Conservation (phyloP, 2,113 vertebrate species). For the Sakesphorus luctuosus region DNA sequence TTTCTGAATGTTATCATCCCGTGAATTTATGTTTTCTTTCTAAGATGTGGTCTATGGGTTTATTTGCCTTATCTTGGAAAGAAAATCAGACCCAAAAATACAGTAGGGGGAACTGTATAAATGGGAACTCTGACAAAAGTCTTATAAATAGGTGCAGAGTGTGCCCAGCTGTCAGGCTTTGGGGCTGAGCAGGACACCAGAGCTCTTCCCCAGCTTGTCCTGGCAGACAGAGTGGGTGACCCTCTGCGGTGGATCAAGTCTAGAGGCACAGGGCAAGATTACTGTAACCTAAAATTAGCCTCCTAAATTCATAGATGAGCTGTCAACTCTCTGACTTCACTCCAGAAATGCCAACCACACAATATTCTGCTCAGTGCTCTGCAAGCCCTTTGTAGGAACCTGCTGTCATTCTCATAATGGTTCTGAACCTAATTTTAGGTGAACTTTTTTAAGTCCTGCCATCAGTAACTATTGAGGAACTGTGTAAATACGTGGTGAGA, state of each 20-base stretch:
- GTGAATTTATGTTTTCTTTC: background rate
- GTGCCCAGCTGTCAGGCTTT: background rate
- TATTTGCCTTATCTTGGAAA: background rate
- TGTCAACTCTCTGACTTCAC: background rate
- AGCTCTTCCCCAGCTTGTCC: background rate
- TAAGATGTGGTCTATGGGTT: background rate
- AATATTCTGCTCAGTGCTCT: background rate
- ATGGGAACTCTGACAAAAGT: background rate
- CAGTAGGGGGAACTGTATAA: background rate
- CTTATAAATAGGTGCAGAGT: slow-evolving; percentile 6
- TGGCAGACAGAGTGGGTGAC: background rate
- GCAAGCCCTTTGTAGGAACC: background rate
- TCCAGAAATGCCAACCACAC: background rate
- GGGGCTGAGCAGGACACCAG: background rate
- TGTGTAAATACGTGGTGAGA: background rate
- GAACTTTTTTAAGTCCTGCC: background rate
- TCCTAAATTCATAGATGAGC: background rate
- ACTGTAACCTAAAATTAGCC: background rate
- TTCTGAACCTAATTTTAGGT: background rate
- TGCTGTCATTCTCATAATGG: background rate
- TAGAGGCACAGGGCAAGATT: background rate
- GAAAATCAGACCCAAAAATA: background rate
- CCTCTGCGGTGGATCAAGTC: background rate
- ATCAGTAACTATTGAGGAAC: background rate
- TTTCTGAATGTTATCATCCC: background rate